phyloP scores from a whole-genome alignment of 1,140 invertebrate genomes.

The Aplysia californica region DNA sequence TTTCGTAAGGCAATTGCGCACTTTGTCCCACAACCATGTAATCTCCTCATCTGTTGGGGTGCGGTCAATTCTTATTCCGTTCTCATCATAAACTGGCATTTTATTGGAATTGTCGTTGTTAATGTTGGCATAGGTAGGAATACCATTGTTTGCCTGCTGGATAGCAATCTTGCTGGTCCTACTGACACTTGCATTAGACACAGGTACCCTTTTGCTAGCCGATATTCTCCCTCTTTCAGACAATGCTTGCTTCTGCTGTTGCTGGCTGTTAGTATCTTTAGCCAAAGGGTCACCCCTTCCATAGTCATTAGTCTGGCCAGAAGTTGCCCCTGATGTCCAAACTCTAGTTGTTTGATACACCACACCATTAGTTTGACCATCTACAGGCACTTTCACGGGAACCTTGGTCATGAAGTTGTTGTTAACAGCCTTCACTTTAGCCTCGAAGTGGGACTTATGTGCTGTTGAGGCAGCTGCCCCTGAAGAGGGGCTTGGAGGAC shows the following conservation, averaged over 20 bases:
- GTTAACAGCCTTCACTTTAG: conserved; percentile 36
- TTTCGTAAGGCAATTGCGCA: conserved; percentile 56
- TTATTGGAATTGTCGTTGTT: conserved; percentile 11
- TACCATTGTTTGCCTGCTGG: conserved; percentile 27
- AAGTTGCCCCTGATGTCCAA: too few species aligned
- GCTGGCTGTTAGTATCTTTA: too few species aligned
- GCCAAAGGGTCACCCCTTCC: too few species aligned
- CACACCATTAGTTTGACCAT: conserved; percentile 17
- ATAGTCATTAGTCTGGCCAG: too few species aligned
- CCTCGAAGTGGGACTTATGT: conserved; percentile 30
- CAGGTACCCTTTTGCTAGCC: neutral
- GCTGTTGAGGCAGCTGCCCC: neutral
- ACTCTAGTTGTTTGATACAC: too few species aligned
- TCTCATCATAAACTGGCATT: conserved; percentile 47
- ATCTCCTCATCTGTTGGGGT: conserved; percentile 67
- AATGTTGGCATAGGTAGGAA: conserved; percentile 8
- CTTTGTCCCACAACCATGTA: conserved; percentile 64
- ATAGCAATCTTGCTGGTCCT: conserved; percentile 34
- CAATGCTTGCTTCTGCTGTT: too few species aligned
- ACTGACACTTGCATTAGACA: neutral
- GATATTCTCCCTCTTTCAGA: too few species aligned
- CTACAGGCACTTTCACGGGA: conserved; percentile 26
- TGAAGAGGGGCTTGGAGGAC: neutral
- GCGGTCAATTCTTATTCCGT: conserved; percentile 55
- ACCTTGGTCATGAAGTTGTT: conserved; percentile 57